Percentiles rank a stretch among this genome's conserved stretches.
phyloP scores from a whole-genome alignment of 2,113 vertebrate genomes.

The Steatornis caripensis region DNA sequence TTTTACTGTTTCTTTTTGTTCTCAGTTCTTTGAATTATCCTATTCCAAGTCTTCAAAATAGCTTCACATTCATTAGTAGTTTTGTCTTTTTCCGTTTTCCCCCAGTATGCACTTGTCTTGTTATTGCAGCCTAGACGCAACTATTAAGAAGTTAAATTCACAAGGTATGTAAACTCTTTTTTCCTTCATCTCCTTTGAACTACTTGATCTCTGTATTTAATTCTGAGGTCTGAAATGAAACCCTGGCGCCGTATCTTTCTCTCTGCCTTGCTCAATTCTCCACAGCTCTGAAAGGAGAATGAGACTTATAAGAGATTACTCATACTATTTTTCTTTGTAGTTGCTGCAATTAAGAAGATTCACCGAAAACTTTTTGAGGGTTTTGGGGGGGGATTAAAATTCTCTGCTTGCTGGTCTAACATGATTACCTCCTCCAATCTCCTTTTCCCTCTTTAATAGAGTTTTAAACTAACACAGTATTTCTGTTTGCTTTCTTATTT shows the following conservation, averaged over 20 bases:
- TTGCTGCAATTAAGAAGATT: conserved; percentile 36
- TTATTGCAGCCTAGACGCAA: background rate
- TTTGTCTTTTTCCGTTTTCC: conserved; percentile 5
- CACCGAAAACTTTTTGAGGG: background rate
- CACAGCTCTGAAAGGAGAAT: conserved; percentile 19
- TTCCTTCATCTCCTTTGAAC: conserved; percentile 29
- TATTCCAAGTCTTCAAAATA: conserved; percentile 7
- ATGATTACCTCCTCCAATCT: background rate
- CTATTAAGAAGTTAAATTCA: conserved; percentile 28
- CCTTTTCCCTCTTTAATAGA: background rate
- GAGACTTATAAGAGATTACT: conserved; percentile 27
- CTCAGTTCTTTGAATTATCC: conserved; percentile 33
- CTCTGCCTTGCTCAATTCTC: conserved; percentile 17
- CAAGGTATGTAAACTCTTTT: background rate
- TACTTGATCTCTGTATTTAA: conserved; percentile 45
- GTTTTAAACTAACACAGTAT: background rate
- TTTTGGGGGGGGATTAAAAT: background rate
- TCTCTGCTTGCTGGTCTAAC: background rate
- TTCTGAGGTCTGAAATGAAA: conserved; percentile 23
- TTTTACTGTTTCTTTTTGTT: conserved; percentile 3
- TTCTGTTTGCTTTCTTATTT: conserved; percentile 4
- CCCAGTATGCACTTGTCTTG: background rate
- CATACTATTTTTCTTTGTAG: conserved; percentile 50
- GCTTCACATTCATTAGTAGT: background rate
- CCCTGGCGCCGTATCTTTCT: background rate